Conservation (phyloP, 2,888 invertebrate species). For the Caenorhabditis macrosperma region DNA sequence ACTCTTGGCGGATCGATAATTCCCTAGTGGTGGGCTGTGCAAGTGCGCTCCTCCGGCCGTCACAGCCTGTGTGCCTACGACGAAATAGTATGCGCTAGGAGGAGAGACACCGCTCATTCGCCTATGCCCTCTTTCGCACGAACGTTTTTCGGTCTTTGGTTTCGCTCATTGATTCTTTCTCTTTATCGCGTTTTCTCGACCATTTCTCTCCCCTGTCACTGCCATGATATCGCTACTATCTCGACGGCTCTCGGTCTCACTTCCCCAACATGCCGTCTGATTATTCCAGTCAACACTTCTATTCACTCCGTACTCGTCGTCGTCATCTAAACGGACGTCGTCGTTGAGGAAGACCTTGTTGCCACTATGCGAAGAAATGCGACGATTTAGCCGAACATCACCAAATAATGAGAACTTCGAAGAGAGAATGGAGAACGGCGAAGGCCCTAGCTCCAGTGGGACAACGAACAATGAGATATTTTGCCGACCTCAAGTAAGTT, state of each 20-base stretch:
- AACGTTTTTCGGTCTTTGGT: constrained; percentile 68
- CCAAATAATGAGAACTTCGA: constrained; percentile 8
- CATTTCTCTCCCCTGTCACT: not conserved
- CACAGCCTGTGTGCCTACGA: not conserved
- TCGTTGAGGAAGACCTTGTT: not conserved
- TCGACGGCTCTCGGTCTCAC: not conserved
- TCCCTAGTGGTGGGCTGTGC: not conserved
- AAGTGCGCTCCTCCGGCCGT: not conserved
- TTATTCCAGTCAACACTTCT: constrained; percentile 25
- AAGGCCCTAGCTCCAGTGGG: constrained; percentile 27
- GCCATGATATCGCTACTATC: not conserved
- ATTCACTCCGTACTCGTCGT: not conserved
- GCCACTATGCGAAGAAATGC: constrained; percentile 36
- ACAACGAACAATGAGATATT: not conserved
- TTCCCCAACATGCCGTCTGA: constrained; percentile 14
- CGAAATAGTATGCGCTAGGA: not conserved
- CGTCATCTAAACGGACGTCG: not conserved
- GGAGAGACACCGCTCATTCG: not conserved
- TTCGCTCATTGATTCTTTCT: constrained; percentile 44
- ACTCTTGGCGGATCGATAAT: not conserved
- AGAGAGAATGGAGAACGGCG: not conserved
- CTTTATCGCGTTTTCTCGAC: constrained; percentile 19
- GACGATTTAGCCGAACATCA: constrained; percentile 17
- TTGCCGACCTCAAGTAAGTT: constrained; percentile 24
- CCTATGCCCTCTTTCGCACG: constrained; percentile 6